Base-by-base conservation (phyloP, 2,888 invertebrate species). In the Camptogramma bilineatum region DNA sequence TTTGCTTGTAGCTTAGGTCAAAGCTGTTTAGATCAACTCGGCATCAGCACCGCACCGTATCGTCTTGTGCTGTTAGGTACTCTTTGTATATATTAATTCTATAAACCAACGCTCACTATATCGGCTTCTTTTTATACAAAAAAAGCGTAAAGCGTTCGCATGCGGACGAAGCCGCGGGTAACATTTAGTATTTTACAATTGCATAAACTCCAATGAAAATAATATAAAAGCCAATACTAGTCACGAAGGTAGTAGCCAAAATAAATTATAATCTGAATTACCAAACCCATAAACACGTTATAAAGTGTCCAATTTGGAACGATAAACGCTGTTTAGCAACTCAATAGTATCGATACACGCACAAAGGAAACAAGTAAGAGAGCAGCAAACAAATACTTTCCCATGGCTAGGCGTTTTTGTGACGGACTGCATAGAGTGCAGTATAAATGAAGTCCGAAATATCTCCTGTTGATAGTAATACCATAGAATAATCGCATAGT, bases 251-350 rank as follows among this genome's bases (percentile, higher is more conserved):
- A 46, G 60, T 57, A 61, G 56, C 56, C 47, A 39, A 64, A 59
- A 54, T 55, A 62, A 62, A 60, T 34, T 21, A 56, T 57, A 66
- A 66, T 62, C 59, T 68, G 64, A 71, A 68, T 68, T 65, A 57
- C 28, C 57, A 62, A 65, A 54, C 66, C 34, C 64, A 70, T 70
- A 72, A 72, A 72, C 64, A 57, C 60, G 48, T 42, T 34, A 57
- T 52, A 65, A n/a, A 65, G 52, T 63, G 66, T 63, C 62, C 59
- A 68, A 64, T 66, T 63, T 64, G 57, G 54, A 59, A 66, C 69
- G 64, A 73, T 75, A 73, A 73, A 73, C 46, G 50, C 68, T 74
- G 61, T 75, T 75, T 75, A 75, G 73, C 74, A 58, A 53, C 60
- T 50, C 72, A 70, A 70, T 68, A 69, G 60, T 59, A 54, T 52